Percentiles rank a stretch among this genome's conserved stretches.
These are phyloP conservation scores for Acrocera orbiculus DNA, from an alignment of 2,888 invertebrate genomes.

Conservation along the genomic window DNA sequence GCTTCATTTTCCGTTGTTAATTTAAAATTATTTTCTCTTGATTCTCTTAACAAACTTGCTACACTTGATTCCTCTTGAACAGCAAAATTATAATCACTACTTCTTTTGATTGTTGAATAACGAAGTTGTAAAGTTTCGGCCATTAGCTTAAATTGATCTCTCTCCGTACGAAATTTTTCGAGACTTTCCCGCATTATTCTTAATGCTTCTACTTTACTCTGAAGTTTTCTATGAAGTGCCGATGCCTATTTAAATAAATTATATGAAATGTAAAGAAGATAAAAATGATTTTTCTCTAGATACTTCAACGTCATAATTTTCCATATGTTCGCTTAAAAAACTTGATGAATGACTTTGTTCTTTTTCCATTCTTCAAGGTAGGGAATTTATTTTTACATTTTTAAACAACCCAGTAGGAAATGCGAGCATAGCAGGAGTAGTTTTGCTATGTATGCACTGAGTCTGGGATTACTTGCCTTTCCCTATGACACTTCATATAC, in stretches of 20 bases:
- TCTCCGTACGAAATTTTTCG: slow-evolving; percentile 58
- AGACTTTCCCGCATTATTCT: slow-evolving; percentile 60
- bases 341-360: slow-evolving; percentile 17
- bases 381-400: too few species aligned
- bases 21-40: slow-evolving; percentile 40
- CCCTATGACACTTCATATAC: too few species aligned
- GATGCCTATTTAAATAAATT: slow-evolving; percentile 33
- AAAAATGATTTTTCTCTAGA: slow-evolving; percentile 5
- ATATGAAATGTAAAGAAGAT: neutral
- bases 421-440: too few species aligned
- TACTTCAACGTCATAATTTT: slow-evolving; percentile 32
- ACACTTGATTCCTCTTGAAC: slow-evolving; percentile 31
- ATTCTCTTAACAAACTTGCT: slow-evolving; percentile 39
- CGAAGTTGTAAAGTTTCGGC: slow-evolving; percentile 55
- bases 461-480: too few species aligned
- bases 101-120: slow-evolving; percentile 33
- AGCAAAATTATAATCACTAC: slow-evolving; percentile 22
- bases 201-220: slow-evolving; percentile 67
- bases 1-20: slow-evolving; percentile 43
- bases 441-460: too few species aligned
- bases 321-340: slow-evolving; percentile 30
- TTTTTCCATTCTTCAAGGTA: slow-evolving; percentile 2
- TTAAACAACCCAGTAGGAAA: too few species aligned
- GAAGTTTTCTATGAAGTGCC: slow-evolving; percentile 50
- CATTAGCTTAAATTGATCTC: slow-evolving; percentile 63